Base-by-base conservation (phyloP, 2,797 vertebrate species). In the Moxostoma hubbsi region DNA sequence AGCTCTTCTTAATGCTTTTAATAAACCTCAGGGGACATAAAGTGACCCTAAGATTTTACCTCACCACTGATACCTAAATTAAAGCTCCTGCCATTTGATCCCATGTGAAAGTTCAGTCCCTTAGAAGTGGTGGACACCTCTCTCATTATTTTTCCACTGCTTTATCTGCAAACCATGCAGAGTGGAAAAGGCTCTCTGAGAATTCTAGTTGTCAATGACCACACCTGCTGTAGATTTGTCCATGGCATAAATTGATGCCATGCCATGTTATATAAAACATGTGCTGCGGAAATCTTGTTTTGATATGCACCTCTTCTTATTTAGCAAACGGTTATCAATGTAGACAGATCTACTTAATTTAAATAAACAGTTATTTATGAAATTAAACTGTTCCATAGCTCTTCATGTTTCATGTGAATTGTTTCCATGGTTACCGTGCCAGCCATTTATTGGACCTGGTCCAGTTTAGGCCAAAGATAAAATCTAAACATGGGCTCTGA, bases 1-100 rank as follows among this genome's bases (percentile, higher is more conserved):
- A 73, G 54, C 47, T 73, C 62, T 73, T 71, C 57, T 53, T 77
- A 67, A 61, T 73, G 74, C 61, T 47, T 77, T 61, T 77, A 82
- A 73, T 73, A 61, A 76, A 77, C 68, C 80, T 77, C 55, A 9
- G 36, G 73, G 54, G 80, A 77, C 47, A 65, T 51, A 53, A 72
- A 77, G 57, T 7, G 49, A 77, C 53, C 61, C 58, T 24, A 71
- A 51, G 51, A 62, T 71, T 71, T 70, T 50, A 62, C 58, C 50
- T 63, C 36, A 71, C 18, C 76, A 63, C 76, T 71, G 67, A 78
- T 58, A 78, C 50, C 58, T 78, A 71, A 78, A 78, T 78, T 67
- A 59, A 36, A 67, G 55, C 68, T 82, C 49, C 68, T 59, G 61
- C 54, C 57, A 61, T 81, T 50, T 73, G 74, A 82, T 82, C 61